These are phyloP conservation scores for Leptothorax acervorum DNA, from an alignment of 2,888 invertebrate species.

Conservation along the genomic window DNA sequence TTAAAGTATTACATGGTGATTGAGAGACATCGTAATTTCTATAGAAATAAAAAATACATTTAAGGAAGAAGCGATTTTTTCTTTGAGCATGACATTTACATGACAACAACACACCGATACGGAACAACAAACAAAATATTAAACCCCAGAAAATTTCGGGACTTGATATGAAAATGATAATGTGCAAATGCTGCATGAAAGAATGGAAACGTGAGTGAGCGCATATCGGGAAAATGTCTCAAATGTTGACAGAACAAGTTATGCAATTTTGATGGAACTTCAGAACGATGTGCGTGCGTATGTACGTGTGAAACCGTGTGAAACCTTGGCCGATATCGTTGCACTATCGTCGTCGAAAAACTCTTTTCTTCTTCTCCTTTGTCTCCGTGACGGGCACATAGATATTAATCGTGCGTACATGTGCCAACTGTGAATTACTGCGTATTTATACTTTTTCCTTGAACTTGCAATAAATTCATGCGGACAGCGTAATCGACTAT, in stretches of 20 bases:
- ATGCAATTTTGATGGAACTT: constrained; percentile 36
- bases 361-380: constrained; percentile 9
- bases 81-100: background rate
- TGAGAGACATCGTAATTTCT: background rate
- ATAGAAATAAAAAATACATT: background rate
- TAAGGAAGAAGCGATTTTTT: background rate
- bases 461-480: background rate
- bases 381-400: background rate
- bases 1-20: background rate
- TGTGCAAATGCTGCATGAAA: constrained; percentile 5
- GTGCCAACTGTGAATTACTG: background rate
- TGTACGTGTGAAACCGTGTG: background rate
- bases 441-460: background rate
- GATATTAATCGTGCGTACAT: constrained; percentile 3
- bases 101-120: background rate
- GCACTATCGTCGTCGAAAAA: background rate
- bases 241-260: constrained; percentile 42
- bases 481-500: background rate
- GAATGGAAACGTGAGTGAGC: constrained; percentile 15
- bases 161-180: constrained; percentile 1
- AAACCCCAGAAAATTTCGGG: background rate
- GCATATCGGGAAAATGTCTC: constrained; percentile 35
- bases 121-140: background rate
- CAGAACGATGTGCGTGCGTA: background rate
- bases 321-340: constrained; percentile 21